Evolutionary conservation across 2,113 vertebrate genomes (phyloP).

Genomic region (Aphelocoma coerulescens): DNA sequence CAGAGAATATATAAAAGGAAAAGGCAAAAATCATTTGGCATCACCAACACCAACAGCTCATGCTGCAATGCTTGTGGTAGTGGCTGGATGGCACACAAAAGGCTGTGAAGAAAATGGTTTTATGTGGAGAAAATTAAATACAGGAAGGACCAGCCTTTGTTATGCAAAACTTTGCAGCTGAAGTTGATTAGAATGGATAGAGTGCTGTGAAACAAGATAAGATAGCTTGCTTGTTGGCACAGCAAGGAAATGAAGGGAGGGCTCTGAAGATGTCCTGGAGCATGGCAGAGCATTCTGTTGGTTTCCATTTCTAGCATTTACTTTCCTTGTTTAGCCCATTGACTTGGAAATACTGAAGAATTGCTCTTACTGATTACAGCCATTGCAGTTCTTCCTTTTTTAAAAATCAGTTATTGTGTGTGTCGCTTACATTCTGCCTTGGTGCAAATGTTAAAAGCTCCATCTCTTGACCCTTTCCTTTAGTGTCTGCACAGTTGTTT

Average conservation of each 20-base stretch:
- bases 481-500: background rate
- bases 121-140: background rate
- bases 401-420: background rate
- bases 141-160: background rate
- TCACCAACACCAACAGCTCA: background rate
- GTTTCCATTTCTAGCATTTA: background rate
- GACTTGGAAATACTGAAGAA: background rate
- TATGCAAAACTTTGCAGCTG: background rate
- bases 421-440: background rate
- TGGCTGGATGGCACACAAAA: background rate
- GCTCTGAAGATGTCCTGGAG: background rate
- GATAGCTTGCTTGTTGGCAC: background rate
- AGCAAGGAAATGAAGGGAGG: background rate
- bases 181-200: background rate
- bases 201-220: background rate
- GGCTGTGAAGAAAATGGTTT: background rate
- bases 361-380: background rate
- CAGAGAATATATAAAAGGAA: background rate
- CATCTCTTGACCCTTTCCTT: background rate
- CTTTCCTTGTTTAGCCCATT: background rate
- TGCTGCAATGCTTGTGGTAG: background rate
- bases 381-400: background rate
- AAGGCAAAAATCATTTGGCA: background rate
- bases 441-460: background rate
- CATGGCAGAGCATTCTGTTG: background rate